Evolutionary conservation across 2,113 vertebrate genomes (phyloP).

Genomic region (Phylloscopus whistleri): DNA sequence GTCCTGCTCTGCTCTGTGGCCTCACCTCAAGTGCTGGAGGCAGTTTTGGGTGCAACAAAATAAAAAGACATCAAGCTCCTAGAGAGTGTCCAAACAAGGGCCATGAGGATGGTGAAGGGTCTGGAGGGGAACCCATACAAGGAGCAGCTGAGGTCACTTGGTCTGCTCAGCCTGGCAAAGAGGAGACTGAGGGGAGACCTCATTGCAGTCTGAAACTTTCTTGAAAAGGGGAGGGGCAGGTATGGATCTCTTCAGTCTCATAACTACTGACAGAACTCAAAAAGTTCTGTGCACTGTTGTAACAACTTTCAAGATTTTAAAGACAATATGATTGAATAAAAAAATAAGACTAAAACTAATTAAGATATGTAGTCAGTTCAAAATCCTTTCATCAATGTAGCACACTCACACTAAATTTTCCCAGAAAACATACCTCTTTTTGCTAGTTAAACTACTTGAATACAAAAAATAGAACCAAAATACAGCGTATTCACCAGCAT

Average conservation of each 20-base stretch:
- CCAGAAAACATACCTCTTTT: not conserved
- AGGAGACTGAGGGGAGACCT: not conserved
- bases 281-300: not conserved
- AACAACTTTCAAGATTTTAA: not conserved
- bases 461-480: not conserved
- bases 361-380: not conserved
- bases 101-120: not conserved
- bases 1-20: rapidly evolving
- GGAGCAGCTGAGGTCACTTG: not conserved
- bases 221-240: not conserved
- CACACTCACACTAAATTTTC: not conserved
- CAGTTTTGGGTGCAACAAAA: no score
- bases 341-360: not conserved
- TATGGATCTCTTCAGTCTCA: not conserved
- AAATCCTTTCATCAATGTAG: not conserved
- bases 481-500: not conserved
- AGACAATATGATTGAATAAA: not conserved
- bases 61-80: not conserved
- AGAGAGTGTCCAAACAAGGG: rapidly evolving
- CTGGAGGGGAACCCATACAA: not conserved
- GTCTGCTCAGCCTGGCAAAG: not conserved
- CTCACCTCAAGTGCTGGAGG: rapidly evolving
- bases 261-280: not conserved
- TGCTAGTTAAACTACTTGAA: not conserved
- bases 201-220: not conserved